Percentiles rank a stretch among this genome's conserved stretches.
phyloP scores from a whole-genome alignment of 2,888 invertebrate species.

The Gerris lacustris region DNA sequence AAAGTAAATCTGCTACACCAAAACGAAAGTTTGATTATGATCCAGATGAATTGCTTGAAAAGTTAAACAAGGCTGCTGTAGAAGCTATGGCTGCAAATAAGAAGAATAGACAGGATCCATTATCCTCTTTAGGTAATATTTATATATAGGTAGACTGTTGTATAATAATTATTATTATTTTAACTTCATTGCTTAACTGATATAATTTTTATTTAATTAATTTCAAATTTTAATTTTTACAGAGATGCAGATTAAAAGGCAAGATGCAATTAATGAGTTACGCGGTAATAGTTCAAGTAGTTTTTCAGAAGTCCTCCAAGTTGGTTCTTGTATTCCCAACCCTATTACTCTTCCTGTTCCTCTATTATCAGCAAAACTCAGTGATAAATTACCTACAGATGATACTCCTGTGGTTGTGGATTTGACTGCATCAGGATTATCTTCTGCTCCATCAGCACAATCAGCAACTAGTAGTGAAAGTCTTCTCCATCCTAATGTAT shows the following conservation, averaged over 20 bases:
- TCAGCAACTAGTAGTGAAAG: slow-evolving; percentile 22
- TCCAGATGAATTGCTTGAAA: slow-evolving; percentile 22
- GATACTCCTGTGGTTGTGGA: slow-evolving; percentile 22
- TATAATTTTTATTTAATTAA: background rate
- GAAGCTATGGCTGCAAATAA: slow-evolving; percentile 25
- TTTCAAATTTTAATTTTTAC: background rate
- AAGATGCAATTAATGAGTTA: slow-evolving; percentile 25
- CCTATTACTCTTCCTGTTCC: background rate
- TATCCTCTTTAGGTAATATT: slow-evolving; percentile 15
- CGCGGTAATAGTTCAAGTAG: background rate
- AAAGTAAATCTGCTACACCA: slow-evolving; percentile 9
- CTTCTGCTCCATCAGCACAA: slow-evolving; percentile 17
- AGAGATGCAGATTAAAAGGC: slow-evolving; percentile 22
- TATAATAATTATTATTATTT: background rate
- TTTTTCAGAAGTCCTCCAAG: slow-evolving; percentile 25
- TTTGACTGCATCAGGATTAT: slow-evolving; percentile 16
- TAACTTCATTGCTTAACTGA: too few relatives aligned
- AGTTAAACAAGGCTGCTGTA: slow-evolving; percentile 24
- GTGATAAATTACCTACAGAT: slow-evolving; percentile 12
- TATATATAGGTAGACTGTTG: slow-evolving; percentile 10
- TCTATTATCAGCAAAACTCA: background rate
- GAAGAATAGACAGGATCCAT: slow-evolving; percentile 11
- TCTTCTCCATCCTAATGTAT: slow-evolving; percentile 27
- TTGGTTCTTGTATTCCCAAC: slow-evolving; percentile 17
- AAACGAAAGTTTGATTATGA: slow-evolving; percentile 15